A percentile compares a stretch with the other conserved stretches of the same genome.
Evolutionary conservation across 2,888 invertebrate genomes (phyloP).

Genomic region (Reticulitermes lucifugus): DNA sequence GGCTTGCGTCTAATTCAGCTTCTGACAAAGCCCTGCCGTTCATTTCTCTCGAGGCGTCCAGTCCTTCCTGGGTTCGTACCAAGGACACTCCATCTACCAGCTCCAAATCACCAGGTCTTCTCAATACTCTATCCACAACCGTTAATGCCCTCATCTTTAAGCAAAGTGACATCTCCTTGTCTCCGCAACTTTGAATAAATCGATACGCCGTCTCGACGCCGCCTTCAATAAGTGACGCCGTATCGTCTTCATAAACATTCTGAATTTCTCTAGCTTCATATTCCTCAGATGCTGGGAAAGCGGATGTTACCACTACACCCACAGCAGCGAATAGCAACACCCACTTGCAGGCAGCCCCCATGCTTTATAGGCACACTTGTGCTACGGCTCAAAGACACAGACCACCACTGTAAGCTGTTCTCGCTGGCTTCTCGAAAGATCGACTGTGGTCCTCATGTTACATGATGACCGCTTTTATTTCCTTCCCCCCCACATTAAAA

Average conservation of each 20-base stretch:
- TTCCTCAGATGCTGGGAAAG: constrained; percentile 60
- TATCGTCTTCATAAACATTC: constrained; percentile 59
- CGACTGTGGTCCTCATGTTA: constrained; percentile 1
- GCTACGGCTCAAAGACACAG: background rate
- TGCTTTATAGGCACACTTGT: background rate
- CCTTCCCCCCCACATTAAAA: constrained; percentile 28
- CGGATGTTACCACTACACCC: constrained; percentile 62
- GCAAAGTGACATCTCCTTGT: constrained; percentile 76
- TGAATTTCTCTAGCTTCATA: background rate
- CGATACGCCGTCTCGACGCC: constrained; percentile 73
- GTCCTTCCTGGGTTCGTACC: constrained; percentile 64
- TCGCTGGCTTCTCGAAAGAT: constrained; percentile 19
- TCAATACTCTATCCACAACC: constrained; percentile 73
- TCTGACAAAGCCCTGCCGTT: constrained; percentile 59
- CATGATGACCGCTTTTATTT: constrained; percentile 32
- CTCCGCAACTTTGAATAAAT: constrained; percentile 78
- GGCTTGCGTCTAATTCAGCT: constrained; percentile 64
- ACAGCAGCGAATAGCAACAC: constrained; percentile 60
- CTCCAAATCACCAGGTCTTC: constrained; percentile 67
- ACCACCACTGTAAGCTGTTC: background rate
- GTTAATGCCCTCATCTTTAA: constrained; percentile 80
- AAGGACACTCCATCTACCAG: constrained; percentile 73
- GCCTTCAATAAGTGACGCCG: constrained; percentile 66
- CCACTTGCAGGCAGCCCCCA: constrained; percentile 46
- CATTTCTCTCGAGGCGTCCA: constrained; percentile 60